These are phyloP conservation scores for Dysmachus trigonus DNA, from an alignment of 2,888 invertebrate genomes.

Conservation along the genomic window DNA sequence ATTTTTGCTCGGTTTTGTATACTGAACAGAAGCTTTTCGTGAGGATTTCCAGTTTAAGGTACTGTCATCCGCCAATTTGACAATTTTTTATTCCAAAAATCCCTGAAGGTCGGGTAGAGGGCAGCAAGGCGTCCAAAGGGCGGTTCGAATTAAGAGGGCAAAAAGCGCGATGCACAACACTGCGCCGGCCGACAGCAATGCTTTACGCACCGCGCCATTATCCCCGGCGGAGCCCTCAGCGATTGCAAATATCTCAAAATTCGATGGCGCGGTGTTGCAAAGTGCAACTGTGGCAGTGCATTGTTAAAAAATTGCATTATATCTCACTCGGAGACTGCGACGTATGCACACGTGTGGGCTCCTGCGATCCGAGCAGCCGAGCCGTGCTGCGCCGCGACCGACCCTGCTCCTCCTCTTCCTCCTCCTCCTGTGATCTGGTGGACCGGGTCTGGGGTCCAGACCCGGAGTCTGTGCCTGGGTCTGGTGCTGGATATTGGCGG, in stretches of 20 bases:
- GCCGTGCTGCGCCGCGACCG: not conserved
- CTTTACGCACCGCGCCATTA: conserved; percentile 42
- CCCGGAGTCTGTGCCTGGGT: not conserved
- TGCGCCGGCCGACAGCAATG: not conserved
- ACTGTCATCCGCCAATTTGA: not conserved
- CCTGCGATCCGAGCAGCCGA: not conserved
- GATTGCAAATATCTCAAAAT: conserved; percentile 43
- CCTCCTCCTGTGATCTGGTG: not conserved
- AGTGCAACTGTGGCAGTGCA: conserved; percentile 23
- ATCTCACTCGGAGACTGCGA: conserved; percentile 33
- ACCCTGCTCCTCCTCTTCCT: not conserved
- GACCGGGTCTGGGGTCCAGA: not conserved
- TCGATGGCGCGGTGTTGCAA: conserved; percentile 22
- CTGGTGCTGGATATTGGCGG: conserved; percentile 30
- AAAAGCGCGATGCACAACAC: conserved; percentile 2
- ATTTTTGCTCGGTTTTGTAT: no score
- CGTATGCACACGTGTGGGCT: conserved; percentile 10
- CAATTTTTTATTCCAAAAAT: not conserved
- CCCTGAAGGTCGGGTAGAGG: not conserved
- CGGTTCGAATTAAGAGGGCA: not conserved
- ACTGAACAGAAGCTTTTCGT: no score
- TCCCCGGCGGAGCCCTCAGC: conserved; percentile 38
- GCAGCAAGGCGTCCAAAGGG: not conserved
- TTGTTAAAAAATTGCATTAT: conserved; percentile 45
- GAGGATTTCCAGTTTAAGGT: no score